Percentiles rank a stretch among this genome's conserved stretches.
phyloP scores from a whole-genome alignment of 2,113 vertebrate genomes.

The Chionomys nivalis region DNA sequence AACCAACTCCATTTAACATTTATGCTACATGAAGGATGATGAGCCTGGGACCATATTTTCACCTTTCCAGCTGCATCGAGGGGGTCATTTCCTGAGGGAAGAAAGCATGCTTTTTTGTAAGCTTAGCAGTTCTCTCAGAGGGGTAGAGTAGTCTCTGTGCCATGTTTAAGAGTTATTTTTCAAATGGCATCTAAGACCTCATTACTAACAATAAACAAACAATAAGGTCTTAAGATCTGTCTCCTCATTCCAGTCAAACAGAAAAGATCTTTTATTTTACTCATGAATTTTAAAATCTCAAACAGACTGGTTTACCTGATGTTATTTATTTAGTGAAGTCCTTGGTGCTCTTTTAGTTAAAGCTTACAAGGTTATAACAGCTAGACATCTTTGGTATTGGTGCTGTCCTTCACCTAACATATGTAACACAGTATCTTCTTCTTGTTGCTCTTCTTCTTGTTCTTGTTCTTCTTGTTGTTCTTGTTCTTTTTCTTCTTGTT shows the following conservation, averaged over 20 bases:
- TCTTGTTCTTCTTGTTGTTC: no score
- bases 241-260: neutral
- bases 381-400: neutral
- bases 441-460: neutral
- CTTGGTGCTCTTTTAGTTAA: neutral
- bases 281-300: slow-evolving; percentile 44
- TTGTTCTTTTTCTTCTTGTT: no score
- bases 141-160: neutral
- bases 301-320: neutral
- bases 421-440: neutral
- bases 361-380: neutral
- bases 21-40: slow-evolving; percentile 3
- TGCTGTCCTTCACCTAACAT: neutral
- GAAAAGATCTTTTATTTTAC: slow-evolving; percentile 31
- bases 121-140: slow-evolving; percentile 14
- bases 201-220: slow-evolving; percentile 45
- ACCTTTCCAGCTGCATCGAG: neutral
- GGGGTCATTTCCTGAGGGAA: neutral
- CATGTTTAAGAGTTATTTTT: slow-evolving; percentile 10
- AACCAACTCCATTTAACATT: slow-evolving; percentile 37
- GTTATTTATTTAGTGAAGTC: slow-evolving; percentile 25
- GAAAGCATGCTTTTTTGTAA: neutral
- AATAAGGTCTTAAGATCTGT: slow-evolving; percentile 16
- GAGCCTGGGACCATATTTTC: neutral
- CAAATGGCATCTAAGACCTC: neutral